phyloP scores from a whole-genome alignment of 2,113 vertebrate genomes.

The Steatornis caripensis region DNA sequence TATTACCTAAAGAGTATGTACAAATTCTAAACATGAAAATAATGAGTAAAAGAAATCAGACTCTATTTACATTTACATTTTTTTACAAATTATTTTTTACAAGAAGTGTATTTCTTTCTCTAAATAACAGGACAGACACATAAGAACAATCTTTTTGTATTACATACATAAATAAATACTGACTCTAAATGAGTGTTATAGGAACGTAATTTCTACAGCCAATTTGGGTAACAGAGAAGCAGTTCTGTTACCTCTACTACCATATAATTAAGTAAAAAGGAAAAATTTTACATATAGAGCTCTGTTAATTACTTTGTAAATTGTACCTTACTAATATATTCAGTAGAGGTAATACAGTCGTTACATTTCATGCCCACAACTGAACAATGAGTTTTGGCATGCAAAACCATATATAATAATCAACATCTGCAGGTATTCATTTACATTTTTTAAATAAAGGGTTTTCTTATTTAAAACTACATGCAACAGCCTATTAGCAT shows the following conservation, averaged over 20 bases:
- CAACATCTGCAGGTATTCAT: constrained; percentile 72
- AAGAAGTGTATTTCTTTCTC: constrained; percentile 74
- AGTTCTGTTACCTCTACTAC: constrained; percentile 71
- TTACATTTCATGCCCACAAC: constrained; percentile 79
- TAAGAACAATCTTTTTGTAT: constrained; percentile 78
- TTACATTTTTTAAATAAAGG: constrained; percentile 78
- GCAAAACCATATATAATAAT: constrained; percentile 77
- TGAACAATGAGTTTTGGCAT: constrained; percentile 81
- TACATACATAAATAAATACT: constrained; percentile 96
- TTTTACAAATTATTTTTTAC: constrained; percentile 89
- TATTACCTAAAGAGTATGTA: constrained; percentile 92
- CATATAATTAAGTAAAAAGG: constrained; percentile 79
- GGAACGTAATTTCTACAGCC: constrained; percentile 83
- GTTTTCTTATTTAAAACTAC: constrained; percentile 62
- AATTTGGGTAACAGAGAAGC: constrained; percentile 73
- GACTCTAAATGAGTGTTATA: constrained; percentile 81
- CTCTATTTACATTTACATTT: constrained; percentile 89
- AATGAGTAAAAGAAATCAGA: constrained; percentile 78
- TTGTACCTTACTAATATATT: constrained; percentile 79
- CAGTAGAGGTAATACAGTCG: constrained; percentile 78
- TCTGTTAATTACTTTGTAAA: constrained; percentile 82
- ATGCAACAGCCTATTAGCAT: constrained; percentile 77
- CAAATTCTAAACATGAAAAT: constrained; percentile 87
- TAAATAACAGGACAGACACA: constrained; percentile 74
- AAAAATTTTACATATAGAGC: constrained; percentile 78